Percentiles rank a stretch among this genome's conserved stretches.
phyloP scores from a whole-genome alignment of 2,113 vertebrate species.

The Cinclus cinclus region DNA sequence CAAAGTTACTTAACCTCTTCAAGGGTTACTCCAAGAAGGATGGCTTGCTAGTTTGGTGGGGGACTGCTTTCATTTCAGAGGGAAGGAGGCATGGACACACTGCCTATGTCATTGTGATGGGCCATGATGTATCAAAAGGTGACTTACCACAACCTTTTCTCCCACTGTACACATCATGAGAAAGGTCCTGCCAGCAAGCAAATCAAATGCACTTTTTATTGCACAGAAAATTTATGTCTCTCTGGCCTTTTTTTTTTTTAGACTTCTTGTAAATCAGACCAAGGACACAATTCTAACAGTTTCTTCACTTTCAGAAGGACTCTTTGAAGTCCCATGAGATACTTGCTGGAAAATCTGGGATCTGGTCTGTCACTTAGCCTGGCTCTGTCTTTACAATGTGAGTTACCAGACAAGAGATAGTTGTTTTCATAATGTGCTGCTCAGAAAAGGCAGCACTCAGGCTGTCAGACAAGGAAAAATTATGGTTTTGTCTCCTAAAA shows the following conservation, averaged over 20 bases:
- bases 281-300: background rate
- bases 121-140: background rate
- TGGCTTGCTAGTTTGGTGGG: background rate
- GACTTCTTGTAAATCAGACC: background rate
- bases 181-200: background rate
- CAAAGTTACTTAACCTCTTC: background rate
- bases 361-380: background rate
- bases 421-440: background rate
- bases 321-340: background rate
- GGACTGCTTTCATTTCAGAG: background rate
- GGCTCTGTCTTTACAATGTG: background rate
- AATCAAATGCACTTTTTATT: background rate
- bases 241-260: too few relatives aligned
- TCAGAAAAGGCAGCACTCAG: background rate
- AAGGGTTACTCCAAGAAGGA: background rate
- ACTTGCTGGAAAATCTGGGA: background rate
- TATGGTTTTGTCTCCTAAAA: background rate
- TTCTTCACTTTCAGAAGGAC: background rate
- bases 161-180: background rate
- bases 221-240: background rate
- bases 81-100: background rate
- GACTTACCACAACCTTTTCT: background rate
- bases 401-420: background rate
- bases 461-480: background rate
- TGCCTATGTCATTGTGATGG: too few relatives aligned